A percentile compares a stretch with the other conserved stretches of the same genome.
These are phyloP conservation scores for Petrolisthes cinctipes DNA, from an alignment of 2,888 invertebrate species.

Conservation along the genomic window DNA sequence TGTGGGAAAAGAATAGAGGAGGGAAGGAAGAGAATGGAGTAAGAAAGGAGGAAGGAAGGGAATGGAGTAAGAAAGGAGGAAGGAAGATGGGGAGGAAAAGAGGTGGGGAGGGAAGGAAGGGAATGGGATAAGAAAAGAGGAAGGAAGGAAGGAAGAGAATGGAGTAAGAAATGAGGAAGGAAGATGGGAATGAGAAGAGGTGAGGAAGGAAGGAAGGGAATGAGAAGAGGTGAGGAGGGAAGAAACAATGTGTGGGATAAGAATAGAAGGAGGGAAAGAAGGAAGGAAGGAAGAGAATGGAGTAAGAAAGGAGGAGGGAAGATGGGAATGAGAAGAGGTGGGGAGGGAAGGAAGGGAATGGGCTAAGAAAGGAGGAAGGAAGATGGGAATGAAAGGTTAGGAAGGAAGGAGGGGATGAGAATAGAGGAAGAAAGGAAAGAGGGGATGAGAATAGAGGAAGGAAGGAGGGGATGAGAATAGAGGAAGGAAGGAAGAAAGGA, in stretches of 20 bases:
- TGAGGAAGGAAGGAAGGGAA: background rate
- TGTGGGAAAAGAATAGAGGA: background rate
- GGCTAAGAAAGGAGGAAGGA: too few species aligned
- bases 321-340: too few species aligned
- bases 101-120: background rate
- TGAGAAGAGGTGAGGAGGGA: background rate
- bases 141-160: background rate
- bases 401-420: too few species aligned
- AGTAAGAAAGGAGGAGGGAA: too few species aligned
- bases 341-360: background rate
- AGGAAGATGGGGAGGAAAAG: background rate
- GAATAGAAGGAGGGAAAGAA: background rate
- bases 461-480: too few species aligned
- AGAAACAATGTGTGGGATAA: too few species aligned
- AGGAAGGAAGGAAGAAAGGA: too few species aligned
- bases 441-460: too few species aligned
- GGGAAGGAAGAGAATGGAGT: background rate
- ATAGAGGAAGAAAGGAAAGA: too few species aligned
- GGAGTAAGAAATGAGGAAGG: too few species aligned
- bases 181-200: background rate
- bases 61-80: background rate
- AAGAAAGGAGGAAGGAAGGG: background rate
- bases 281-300: background rate
- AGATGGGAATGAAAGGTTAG: too few species aligned
- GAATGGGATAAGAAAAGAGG: background rate